Evolutionary conservation across 2,113 vertebrate genomes (phyloP).

Genomic region (Macquaria australasica): DNA sequence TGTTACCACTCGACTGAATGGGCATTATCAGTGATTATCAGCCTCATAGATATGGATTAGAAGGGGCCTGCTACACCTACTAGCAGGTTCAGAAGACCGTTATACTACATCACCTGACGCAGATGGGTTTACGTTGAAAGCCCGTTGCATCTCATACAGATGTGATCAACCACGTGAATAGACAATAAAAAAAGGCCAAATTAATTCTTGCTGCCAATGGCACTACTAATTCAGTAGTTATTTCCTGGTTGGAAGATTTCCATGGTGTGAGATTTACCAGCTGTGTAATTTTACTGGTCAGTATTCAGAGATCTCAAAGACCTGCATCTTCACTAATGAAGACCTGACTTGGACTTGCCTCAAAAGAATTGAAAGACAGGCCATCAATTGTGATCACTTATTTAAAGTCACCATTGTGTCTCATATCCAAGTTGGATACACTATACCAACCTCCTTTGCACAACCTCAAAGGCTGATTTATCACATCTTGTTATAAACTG

Average conservation of each 20-base stretch:
- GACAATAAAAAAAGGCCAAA: neutral
- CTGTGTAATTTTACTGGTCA: neutral
- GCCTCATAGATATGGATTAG: too few relatives aligned
- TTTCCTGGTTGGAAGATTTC: neutral
- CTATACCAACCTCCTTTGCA: neutral
- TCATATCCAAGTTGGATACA: neutral
- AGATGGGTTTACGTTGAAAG: too few relatives aligned
- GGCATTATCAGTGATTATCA: too few relatives aligned
- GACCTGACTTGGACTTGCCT: neutral
- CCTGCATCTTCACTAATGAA: neutral
- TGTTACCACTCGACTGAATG: too few relatives aligned
- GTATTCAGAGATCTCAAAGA: neutral
- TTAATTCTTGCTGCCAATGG: neutral
- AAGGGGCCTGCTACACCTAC: too few relatives aligned
- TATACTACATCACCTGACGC: too few relatives aligned
- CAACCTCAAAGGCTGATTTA: neutral
- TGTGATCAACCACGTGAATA: too few relatives aligned
- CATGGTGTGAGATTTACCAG: neutral
- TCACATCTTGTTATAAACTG: neutral
- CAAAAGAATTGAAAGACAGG: neutral
- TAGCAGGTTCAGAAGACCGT: too few relatives aligned
- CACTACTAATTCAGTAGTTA: neutral
- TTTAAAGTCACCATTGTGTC: neutral
- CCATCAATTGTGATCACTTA: neutral
- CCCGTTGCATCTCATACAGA: too few relatives aligned